Conservation (phyloP, 1,140 invertebrate genomes). For the Aradophagus sp. region DNA sequence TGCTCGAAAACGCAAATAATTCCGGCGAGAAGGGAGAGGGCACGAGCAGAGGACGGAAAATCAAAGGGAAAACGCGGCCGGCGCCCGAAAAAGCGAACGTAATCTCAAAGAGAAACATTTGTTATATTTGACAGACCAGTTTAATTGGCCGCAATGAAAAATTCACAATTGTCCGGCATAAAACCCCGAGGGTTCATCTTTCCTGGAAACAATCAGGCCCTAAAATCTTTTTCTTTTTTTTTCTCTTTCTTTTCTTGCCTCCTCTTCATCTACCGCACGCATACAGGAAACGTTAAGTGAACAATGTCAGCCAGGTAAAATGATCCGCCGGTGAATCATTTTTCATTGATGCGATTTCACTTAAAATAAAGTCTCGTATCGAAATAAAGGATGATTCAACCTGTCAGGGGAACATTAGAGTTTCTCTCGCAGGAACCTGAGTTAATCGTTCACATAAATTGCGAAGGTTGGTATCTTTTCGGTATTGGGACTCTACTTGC, state of each 20-base stretch:
- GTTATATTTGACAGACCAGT: conserved; percentile 31
- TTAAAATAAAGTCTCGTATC: conserved; percentile 37
- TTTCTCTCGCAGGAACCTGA: conserved; percentile 10
- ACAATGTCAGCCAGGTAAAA: conserved; percentile 45
- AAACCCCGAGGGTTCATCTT: conserved; percentile 32
- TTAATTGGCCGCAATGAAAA: conserved; percentile 54
- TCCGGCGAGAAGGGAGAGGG: not conserved
- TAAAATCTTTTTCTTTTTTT: conserved; percentile 47
- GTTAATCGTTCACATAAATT: conserved; percentile 45
- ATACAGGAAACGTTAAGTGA: conserved; percentile 36
- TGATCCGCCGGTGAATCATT: conserved; percentile 45
- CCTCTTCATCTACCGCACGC: conserved; percentile 7
- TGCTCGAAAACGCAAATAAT: not conserved
- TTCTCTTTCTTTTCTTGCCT: too few relatives aligned
- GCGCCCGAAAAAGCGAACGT: conserved; percentile 10
- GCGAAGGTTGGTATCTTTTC: conserved; percentile 4
- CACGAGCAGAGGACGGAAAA: not conserved
- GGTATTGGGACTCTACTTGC: too few relatives aligned
- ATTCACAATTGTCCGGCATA: conserved; percentile 38
- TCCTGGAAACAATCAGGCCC: conserved; percentile 46
- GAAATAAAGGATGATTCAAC: conserved; percentile 49
- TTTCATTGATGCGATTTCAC: conserved; percentile 52
- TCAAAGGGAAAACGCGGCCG: not conserved
- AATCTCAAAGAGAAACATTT: conserved; percentile 43
- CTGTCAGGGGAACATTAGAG: conserved; percentile 18